Conservation (phyloP, 1,140 invertebrate genomes). For the Drosophila trapezifrons region DNA sequence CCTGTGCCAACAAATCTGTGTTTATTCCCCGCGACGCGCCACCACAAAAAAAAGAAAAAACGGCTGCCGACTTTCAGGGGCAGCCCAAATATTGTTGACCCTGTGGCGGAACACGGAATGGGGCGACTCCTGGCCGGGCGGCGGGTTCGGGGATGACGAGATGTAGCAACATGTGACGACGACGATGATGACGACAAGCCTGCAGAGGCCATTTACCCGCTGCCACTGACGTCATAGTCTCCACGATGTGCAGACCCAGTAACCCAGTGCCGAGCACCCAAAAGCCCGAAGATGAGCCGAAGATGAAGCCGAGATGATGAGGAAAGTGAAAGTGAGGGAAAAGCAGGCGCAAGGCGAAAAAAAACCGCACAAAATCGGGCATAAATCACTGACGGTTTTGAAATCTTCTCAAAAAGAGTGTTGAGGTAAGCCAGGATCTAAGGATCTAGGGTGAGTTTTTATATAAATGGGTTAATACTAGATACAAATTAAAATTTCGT, state of each 20-base stretch:
- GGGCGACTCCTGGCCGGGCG: constrained; percentile 3
- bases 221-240: constrained; percentile 76
- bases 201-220: constrained; percentile 81
- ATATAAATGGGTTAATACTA: too few species aligned
- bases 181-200: constrained; percentile 30
- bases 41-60: neutral
- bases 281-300: constrained; percentile 24
- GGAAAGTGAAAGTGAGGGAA: constrained; percentile 2
- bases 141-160: constrained; percentile 30
- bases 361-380: neutral
- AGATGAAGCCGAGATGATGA: neutral
- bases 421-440: neutral
- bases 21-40: too few species aligned
- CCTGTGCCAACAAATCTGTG: neutral
- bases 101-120: constrained; percentile 2
- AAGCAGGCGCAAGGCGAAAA: constrained; percentile 13
- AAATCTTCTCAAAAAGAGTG: neutral
- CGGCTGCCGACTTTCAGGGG: constrained; percentile 60
- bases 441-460: neutral
- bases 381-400: too few species aligned
- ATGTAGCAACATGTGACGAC: constrained; percentile 71
- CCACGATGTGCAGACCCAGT: constrained; percentile 48
- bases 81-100: constrained; percentile 46
- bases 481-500: neutral
- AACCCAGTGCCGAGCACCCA: constrained; percentile 56